These are phyloP conservation scores for Ligdia adustata DNA, from an alignment of 2,888 invertebrate genomes.

Conservation along the genomic window DNA sequence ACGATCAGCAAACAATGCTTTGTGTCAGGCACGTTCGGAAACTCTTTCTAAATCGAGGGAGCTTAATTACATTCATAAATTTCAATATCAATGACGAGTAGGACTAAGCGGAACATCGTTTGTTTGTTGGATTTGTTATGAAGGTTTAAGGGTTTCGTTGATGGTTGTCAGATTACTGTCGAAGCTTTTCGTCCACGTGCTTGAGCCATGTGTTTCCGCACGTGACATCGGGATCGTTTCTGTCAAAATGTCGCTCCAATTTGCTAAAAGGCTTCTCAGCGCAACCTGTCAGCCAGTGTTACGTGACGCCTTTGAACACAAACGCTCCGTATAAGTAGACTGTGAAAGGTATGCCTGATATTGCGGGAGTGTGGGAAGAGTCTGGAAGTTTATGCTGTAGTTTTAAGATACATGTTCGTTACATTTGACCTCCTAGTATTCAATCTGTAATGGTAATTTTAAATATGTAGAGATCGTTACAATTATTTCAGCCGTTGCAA, in stretches of 20 bases:
- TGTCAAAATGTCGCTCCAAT: slow-evolving; percentile 60
- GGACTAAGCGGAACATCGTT: slow-evolving; percentile 9
- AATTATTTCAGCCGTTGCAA: no score
- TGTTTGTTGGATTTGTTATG: slow-evolving; percentile 23
- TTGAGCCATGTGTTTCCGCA: slow-evolving; percentile 34
- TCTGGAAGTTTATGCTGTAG: no score
- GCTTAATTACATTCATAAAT: slow-evolving; percentile 27
- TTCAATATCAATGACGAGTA: slow-evolving; percentile 21
- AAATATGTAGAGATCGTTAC: no score
- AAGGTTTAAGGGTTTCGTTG: slow-evolving; percentile 21
- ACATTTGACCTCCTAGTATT: no score
- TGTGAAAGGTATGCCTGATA: slow-evolving; percentile 51
- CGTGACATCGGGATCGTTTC: slow-evolving; percentile 33
- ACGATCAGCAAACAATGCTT: slow-evolving; percentile 28
- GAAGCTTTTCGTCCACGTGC: slow-evolving; percentile 38
- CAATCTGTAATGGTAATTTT: no score
- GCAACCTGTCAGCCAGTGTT: slow-evolving; percentile 47
- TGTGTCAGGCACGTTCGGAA: slow-evolving; percentile 21
- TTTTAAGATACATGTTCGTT: no score
- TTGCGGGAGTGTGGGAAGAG: slow-evolving; percentile 37
- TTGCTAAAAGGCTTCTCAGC: slow-evolving; percentile 66
- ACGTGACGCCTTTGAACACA: slow-evolving; percentile 54
- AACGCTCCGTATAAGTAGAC: slow-evolving; percentile 41
- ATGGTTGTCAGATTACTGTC: slow-evolving; percentile 37
- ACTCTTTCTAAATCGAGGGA: slow-evolving; percentile 36